phyloP scores from a whole-genome alignment of 2,888 invertebrate species.

The Neocrepidodera transversa region DNA sequence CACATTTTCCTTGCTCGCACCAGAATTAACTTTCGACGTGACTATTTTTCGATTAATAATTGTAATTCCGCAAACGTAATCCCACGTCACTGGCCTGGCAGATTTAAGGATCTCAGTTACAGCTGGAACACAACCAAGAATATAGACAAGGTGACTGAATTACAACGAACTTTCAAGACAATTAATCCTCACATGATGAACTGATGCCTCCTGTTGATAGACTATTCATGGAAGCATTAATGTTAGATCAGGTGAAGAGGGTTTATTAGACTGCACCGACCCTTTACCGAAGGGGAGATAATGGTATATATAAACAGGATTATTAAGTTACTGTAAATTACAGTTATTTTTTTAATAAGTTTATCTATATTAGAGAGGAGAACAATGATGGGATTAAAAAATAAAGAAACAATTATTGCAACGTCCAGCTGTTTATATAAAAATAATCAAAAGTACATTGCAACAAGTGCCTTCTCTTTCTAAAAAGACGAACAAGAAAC shows the following conservation, averaged over 20 bases:
- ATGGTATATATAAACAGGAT: constrained; percentile 1
- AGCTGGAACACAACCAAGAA: background rate
- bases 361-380: background rate
- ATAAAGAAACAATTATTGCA: background rate
- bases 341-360: background rate
- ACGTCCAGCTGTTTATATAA: too few species aligned
- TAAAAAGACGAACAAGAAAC: too few species aligned
- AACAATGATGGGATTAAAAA: background rate
- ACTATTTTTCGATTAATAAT: too few species aligned
- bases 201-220: constrained; percentile 20
- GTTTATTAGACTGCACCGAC: background rate
- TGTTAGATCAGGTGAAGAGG: constrained; percentile 20
- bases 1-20: too few species aligned
- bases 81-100: background rate
- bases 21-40: too few species aligned
- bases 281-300: constrained; percentile 4
- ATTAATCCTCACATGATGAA: constrained; percentile 23
- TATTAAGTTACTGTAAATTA: constrained; percentile 3
- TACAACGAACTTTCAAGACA: constrained; percentile 23
- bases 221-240: constrained; percentile 25
- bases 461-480: too few species aligned
- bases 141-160: background rate
- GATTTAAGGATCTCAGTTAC: background rate
- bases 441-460: too few species aligned
- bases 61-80: background rate